A percentile compares a stretch with the other conserved stretches of the same genome.
These are phyloP conservation scores for Pangasius krempfi DNA, from an alignment of 2,797 vertebrate species.

Conservation along the genomic window DNA sequence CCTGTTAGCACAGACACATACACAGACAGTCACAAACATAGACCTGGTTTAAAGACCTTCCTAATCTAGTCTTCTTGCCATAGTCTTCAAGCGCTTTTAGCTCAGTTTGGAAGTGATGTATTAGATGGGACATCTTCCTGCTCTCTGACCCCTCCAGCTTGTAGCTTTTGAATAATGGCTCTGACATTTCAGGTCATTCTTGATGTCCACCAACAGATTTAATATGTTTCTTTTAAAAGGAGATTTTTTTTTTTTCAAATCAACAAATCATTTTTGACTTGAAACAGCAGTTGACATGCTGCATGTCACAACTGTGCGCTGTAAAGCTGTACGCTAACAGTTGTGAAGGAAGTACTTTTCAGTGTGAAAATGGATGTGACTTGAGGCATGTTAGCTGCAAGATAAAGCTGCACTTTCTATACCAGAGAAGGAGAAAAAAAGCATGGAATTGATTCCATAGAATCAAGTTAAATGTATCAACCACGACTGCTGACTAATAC, in stretches of 20 bases:
- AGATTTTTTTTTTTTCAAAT: background rate
- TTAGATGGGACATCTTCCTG: background rate
- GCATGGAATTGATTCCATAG: too few species aligned
- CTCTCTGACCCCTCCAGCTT: background rate
- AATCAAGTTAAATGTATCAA: background rate
- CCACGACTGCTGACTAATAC: too few species aligned
- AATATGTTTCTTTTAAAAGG: background rate
- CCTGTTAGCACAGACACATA: background rate
- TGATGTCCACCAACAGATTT: background rate
- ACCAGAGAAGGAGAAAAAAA: background rate
- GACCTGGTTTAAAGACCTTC: background rate
- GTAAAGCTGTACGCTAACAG: background rate
- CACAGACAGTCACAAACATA: too few species aligned
- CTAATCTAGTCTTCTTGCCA: background rate
- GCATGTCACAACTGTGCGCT: background rate
- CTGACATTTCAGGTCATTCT: background rate
- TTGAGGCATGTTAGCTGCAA: background rate
- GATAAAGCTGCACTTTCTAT: background rate
- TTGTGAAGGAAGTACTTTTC: background rate
- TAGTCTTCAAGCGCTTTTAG: background rate
- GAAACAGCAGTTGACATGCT: background rate
- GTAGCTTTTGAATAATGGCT: background rate
- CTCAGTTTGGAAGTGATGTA: background rate
- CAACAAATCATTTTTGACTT: background rate
- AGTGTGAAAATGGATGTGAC: background rate